These are phyloP conservation scores for Linnaemya tessellans DNA, from an alignment of 2,888 invertebrate species.

Conservation along the genomic window DNA sequence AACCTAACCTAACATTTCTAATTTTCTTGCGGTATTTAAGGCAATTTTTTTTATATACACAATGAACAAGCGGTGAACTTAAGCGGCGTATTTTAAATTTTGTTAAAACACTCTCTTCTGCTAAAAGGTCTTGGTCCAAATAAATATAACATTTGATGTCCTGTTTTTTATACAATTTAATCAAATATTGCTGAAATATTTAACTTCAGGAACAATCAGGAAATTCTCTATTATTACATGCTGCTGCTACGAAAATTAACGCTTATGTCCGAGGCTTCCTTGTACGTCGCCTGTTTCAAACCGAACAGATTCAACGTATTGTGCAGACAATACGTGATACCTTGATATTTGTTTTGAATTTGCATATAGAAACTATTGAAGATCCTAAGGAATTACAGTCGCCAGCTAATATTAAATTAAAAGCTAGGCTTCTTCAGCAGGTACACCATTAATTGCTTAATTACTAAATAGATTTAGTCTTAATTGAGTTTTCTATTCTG, in stretches of 20 bases:
- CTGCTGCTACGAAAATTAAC: constrained; percentile 87
- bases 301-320: constrained; percentile 90
- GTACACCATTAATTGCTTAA: constrained; percentile 69
- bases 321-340: constrained; percentile 84
- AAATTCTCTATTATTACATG: constrained; percentile 23
- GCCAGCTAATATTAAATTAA: constrained; percentile 79
- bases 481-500: no score
- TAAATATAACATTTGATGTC: background rate
- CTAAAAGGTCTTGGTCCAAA: background rate
- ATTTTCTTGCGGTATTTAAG: no score
- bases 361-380: constrained; percentile 79
- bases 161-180: background rate
- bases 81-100: no score
- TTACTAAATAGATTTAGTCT: background rate
- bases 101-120: no score
- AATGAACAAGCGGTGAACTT: no score
- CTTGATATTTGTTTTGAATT: constrained; percentile 80
- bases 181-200: background rate
- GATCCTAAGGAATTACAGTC: constrained; percentile 74
- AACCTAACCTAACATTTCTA: no score
- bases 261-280: constrained; percentile 90
- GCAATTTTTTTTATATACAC: no score
- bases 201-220: constrained; percentile 6
- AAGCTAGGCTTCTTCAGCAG: constrained; percentile 81
- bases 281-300: constrained; percentile 90